These are phyloP conservation scores for Heliconius charithonia DNA, from an alignment of 2,888 invertebrate genomes.

Conservation along the genomic window DNA sequence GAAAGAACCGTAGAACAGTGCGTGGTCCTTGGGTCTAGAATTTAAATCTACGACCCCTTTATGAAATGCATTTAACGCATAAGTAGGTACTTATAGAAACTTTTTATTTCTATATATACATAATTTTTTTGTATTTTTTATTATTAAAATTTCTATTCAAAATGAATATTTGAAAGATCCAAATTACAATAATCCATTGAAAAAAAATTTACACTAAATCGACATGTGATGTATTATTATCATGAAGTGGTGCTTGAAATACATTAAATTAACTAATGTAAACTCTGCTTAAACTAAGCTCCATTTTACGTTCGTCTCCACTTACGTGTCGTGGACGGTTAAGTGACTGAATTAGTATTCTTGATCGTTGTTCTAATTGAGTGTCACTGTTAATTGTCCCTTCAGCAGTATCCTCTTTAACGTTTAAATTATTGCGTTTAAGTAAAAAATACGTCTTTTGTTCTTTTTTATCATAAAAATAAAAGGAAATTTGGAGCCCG, in stretches of 20 bases:
- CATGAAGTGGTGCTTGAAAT: not conserved
- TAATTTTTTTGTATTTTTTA: too few relatives aligned
- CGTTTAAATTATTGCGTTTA: slow-evolving; percentile 38
- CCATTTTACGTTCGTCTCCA: slow-evolving; percentile 60
- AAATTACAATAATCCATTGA: not conserved
- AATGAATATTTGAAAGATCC: not conserved
- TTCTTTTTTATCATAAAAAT: not conserved
- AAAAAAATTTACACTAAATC: not conserved
- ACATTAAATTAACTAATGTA: slow-evolving; percentile 6
- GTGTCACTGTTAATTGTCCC: slow-evolving; percentile 58
- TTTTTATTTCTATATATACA: too few relatives aligned
- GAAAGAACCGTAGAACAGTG: too few relatives aligned
- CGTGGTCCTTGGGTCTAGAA: too few relatives aligned
- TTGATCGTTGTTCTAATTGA: slow-evolving; percentile 66
- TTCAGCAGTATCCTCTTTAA: slow-evolving; percentile 47
- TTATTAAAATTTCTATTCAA: not conserved
- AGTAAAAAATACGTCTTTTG: not conserved
- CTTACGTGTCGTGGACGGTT: slow-evolving; percentile 58
- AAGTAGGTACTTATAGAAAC: too few relatives aligned
- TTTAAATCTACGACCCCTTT: too few relatives aligned
- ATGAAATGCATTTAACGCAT: too few relatives aligned
- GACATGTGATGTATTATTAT: not conserved
- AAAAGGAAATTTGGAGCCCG: not conserved
- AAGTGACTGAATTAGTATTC: slow-evolving; percentile 65
- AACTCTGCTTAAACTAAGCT: slow-evolving; percentile 47